These are phyloP conservation scores for Osedax frankpressi DNA, from an alignment of 2,888 invertebrate genomes.

Conservation along the genomic window DNA sequence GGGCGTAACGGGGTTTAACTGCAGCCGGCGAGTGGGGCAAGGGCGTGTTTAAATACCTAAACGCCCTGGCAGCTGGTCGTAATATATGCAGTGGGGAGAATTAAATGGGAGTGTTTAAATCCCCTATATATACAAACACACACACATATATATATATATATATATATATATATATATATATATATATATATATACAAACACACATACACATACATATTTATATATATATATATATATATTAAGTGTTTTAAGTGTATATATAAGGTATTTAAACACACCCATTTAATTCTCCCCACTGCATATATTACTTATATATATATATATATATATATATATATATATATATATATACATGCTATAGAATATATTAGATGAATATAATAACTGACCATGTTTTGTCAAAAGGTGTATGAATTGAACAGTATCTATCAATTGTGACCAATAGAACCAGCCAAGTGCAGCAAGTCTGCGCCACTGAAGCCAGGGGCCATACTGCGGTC, in stretches of 20 bases:
- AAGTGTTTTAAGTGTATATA: too few relatives aligned
- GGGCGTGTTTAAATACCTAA: too few relatives aligned
- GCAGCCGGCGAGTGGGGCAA: too few relatives aligned
- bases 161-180: background rate
- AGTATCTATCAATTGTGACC: constrained; percentile 26
- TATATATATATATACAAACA: background rate
- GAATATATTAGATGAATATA: too few relatives aligned
- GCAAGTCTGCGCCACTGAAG: constrained; percentile 25
- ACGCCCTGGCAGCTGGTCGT: too few relatives aligned
- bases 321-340: background rate
- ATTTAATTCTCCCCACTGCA: too few relatives aligned
- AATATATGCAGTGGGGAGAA: too few relatives aligned
- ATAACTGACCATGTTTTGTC: constrained; percentile 10
- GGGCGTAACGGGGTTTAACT: too few relatives aligned
- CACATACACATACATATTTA: background rate
- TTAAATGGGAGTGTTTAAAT: too few relatives aligned
- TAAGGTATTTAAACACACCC: too few relatives aligned
- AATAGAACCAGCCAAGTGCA: constrained; percentile 27
- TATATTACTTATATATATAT: background rate
- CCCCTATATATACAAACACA: too few relatives aligned
- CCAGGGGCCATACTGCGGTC: constrained; percentile 22
- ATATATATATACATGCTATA: background rate
- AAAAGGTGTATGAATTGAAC: constrained; percentile 25
- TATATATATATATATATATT: background rate
- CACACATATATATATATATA: background rate